Conservation (phyloP, 2,797 vertebrate genomes). For the Catostomus latipinnis region DNA sequence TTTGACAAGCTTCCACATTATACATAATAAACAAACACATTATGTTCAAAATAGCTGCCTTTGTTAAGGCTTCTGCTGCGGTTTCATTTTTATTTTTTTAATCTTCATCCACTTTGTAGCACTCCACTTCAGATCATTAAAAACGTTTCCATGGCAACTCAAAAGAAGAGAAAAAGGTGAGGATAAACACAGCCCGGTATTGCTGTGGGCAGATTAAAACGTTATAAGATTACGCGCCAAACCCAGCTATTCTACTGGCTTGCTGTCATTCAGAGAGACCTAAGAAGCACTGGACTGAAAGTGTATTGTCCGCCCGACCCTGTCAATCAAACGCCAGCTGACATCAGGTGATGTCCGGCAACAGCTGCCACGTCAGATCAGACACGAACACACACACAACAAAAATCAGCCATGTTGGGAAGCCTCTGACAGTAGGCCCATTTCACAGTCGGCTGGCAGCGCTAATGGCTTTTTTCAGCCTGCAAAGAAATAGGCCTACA, state of each 20-base stretch:
- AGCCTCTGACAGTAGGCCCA: slow-evolving; percentile 51
- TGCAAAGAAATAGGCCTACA: slow-evolving; percentile 60
- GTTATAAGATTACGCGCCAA: not conserved
- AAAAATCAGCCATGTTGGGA: slow-evolving; percentile 49
- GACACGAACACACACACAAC: slow-evolving; percentile 17
- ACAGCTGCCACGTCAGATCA: slow-evolving; percentile 25
- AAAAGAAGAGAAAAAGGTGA: slow-evolving; percentile 14
- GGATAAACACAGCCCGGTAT: slow-evolving; percentile 2
- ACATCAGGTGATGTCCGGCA: slow-evolving; percentile 23
- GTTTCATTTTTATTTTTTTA: slow-evolving; percentile 13
- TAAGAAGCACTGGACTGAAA: slow-evolving; percentile 17
- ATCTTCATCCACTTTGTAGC: slow-evolving; percentile 19
- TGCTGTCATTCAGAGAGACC: not conserved
- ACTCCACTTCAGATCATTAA: slow-evolving; percentile 21
- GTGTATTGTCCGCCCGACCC: slow-evolving; percentile 7
- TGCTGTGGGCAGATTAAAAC: not conserved
- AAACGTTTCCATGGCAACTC: slow-evolving; percentile 21
- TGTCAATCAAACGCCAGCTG: slow-evolving; percentile 27
- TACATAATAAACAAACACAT: not conserved
- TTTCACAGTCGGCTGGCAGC: slow-evolving; percentile 76
- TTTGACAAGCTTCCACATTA: not conserved
- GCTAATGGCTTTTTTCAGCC: slow-evolving; percentile 76
- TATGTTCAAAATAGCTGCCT: not conserved
- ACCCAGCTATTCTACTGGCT: not conserved
- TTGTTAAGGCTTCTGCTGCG: not conserved